These are phyloP conservation scores for Elmis aenea DNA, from an alignment of 2,888 invertebrate genomes.

Conservation along the genomic window DNA sequence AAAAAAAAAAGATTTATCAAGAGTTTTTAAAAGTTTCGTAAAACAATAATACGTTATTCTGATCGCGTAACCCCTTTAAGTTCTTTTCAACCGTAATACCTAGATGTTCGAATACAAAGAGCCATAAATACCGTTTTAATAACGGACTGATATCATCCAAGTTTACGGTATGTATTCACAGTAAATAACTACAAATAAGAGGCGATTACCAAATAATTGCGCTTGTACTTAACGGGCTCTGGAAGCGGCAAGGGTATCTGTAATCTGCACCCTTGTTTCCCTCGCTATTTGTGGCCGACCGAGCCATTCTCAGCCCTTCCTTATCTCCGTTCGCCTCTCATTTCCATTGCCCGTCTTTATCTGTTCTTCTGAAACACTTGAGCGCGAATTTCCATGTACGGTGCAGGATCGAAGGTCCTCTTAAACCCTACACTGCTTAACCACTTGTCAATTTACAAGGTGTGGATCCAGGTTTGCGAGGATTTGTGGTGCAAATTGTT, in stretches of 20 bases:
- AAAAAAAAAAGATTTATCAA: too few relatives aligned
- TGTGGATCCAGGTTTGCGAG: conserved; percentile 33
- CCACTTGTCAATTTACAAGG: conserved; percentile 40
- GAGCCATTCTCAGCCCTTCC: conserved; percentile 39
- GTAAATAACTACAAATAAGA: conserved; percentile 27
- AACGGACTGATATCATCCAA: too few relatives aligned
- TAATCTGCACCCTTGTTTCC: conserved; percentile 46
- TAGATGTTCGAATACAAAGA: too few relatives aligned
- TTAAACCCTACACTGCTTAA: conserved; percentile 33
- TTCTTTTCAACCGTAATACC: too few relatives aligned
- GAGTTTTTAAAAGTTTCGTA: too few relatives aligned
- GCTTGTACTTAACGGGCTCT: conserved; percentile 40
- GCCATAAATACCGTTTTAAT: too few relatives aligned
- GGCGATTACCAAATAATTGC: conserved; percentile 41
- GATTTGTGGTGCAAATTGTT: conserved; percentile 31
- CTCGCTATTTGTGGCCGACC: conserved; percentile 45
- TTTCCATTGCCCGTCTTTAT: conserved; percentile 34
- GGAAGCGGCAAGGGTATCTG: conserved; percentile 41
- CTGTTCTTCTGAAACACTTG: conserved; percentile 36
- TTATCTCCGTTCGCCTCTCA: conserved; percentile 24
- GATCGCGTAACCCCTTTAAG: too few relatives aligned
- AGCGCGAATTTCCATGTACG: conserved; percentile 38
- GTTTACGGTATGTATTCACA: conserved; percentile 18
- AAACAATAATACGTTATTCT: too few relatives aligned
- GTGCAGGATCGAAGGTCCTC: conserved; percentile 31